A percentile compares a stretch with the other conserved stretches of the same genome.
Conservation (phyloP, 1,140 invertebrate genomes). For the Bombyx mori region DNA sequence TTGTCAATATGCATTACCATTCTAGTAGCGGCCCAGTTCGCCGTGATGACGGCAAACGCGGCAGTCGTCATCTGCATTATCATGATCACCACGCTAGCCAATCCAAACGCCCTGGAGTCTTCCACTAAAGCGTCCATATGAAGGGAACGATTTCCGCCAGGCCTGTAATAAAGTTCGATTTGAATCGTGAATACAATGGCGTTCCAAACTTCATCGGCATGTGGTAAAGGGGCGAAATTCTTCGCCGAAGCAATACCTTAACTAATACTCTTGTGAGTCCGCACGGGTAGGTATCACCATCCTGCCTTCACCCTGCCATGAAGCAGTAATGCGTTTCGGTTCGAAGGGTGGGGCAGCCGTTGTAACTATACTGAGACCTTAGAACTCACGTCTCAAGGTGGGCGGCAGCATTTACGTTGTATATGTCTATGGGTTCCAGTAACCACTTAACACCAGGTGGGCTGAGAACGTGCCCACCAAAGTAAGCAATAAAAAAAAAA, state of each 20-base stretch:
- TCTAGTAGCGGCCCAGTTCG: conserved; percentile 73
- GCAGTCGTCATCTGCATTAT: conserved; percentile 73
- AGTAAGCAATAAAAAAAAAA: no score
- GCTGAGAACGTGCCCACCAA: no score
- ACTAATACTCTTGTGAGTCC: no score
- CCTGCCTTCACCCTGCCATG: no score
- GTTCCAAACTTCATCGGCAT: not conserved
- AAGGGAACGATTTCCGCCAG: conserved; percentile 64
- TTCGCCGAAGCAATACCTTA: not conserved
- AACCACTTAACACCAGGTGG: no score
- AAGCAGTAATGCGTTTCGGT: no score
- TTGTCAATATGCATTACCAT: conserved; percentile 33
- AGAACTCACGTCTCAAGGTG: no score
- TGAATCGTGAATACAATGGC: not conserved
- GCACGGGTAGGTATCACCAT: no score
- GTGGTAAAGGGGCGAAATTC: not conserved
- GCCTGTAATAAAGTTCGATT: conserved; percentile 22
- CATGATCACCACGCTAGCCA: conserved; percentile 72
- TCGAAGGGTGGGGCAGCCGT: no score
- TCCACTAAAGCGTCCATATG: conserved; percentile 74
- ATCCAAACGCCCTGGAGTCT: conserved; percentile 75
- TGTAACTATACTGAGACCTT: no score
- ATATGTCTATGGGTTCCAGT: no score
- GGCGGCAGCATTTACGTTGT: no score
- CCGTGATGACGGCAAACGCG: conserved; percentile 72